Base-by-base conservation (phyloP, 2,113 vertebrate species). In the Reinhardtius hippoglossoides region DNA sequence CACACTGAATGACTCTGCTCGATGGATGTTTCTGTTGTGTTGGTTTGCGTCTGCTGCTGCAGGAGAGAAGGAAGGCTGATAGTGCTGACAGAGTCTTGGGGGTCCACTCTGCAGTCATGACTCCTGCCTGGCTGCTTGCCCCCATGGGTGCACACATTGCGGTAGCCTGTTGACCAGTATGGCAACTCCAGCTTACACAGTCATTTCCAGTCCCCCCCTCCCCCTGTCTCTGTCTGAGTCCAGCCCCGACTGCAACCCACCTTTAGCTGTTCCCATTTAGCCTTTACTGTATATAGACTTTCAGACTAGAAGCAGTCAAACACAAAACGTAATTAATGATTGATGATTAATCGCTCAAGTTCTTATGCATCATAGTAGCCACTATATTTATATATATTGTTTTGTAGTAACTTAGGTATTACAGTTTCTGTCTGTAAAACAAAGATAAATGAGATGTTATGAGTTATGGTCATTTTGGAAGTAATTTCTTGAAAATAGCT, bases 31-130 rank as follows among this genome's bases (percentile, higher is more conserved):
- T 54, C 50, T 54, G 50, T 87, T 78, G 8, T 66, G 66, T 83
- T 76, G 71, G 68, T 52, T 71, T 76, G 42, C 24, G 27, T 73
- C 56, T 80, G 18, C 61, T 66, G 68, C 71, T 79, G 79, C 14
- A 23, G 74, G 54, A 63, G 52, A 59, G 67, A 69, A n/a, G 14
- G 50, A 23, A 48, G 62, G 37, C 67, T 79, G 48, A 67, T 55
- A 69, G 71, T 79, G 86, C 85, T 85, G 87, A 88, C 81, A 23
- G 67, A 72, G 80, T 86, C 86, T 84, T 75, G 71, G 68, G 82
- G 82, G 85, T 77, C 80, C 57, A 70, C 69, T 71, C 76, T 73
- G 82, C 77, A 86, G 87, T 88, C 89, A 74, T 78, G 83, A 86
- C 78, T 90, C 58, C 55, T 77, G 82, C 64, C 74, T 80, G 56